Evolutionary conservation across 37 sponge, comb jelly and placozoan species (phyloP), one percentile per base, ranked within the genome.

Genomic region (Cliona cf. orientalis): DNA sequence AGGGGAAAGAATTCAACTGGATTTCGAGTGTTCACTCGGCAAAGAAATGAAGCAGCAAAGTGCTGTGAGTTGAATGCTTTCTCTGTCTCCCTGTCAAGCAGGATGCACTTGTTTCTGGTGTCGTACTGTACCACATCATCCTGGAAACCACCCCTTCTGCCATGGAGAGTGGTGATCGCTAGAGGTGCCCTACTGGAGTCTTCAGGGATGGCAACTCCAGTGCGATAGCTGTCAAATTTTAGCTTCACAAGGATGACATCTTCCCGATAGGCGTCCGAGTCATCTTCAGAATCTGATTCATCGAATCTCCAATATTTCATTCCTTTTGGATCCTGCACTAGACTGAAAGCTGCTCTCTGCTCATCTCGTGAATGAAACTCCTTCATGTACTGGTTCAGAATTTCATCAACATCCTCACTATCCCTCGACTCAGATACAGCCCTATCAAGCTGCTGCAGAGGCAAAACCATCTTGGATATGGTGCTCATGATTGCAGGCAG

Each of bases 1-100:
- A 82, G 43, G 0, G 89, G 89, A 46, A 45, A 71, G 56, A 88
- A 88, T 35, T 62, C 41, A 75, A 76, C 76, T 17, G 76, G n/a
- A 69, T 71, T 88, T 31, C 66, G 53, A 4, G n/a, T 43, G 49
- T 75, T 43, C 21, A 88, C 89, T 26, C 64, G 72, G 56, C 83
- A 88, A 35, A 88, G 62, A 56, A 77, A 81, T 25, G 70, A 49
- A 3, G 5, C 41, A 14, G 60, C 71, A 80, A 69, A 69, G 56
- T 78, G 80, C 7, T 35, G 42, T 14, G 72, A 46, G 0, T 68
- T 44, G 0, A 82, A 32, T 36, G 58, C 78, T 19, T 76, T 69
- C 11, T 79, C 82, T 21, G 67, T 74, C 21, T 81, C 81, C 19
- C 31, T 35, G 17, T 62, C 82, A 71, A 70, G 26, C 37, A 59